A percentile compares a stretch with the other conserved stretches of the same genome.
phyloP scores from a whole-genome alignment of 2,113 vertebrate species.

The Daphoenositta chrysoptera region DNA sequence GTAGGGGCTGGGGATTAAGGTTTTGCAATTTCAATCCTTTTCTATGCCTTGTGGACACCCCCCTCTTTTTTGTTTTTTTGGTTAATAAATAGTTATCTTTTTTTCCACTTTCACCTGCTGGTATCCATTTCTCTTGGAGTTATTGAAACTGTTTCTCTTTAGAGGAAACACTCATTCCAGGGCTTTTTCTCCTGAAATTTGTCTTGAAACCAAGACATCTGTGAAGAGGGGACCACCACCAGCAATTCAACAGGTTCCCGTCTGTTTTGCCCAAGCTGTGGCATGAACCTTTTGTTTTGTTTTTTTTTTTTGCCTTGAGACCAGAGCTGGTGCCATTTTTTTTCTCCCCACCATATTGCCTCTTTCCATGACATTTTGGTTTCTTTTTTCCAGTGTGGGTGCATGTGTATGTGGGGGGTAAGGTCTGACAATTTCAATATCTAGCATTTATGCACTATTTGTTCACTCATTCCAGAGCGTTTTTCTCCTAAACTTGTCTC shows the following conservation, averaged over 20 bases:
- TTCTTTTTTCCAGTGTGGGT: background rate
- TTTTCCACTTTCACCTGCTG: background rate
- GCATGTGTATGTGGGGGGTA: background rate
- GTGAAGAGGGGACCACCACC: background rate
- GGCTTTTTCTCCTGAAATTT: background rate
- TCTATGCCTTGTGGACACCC: background rate
- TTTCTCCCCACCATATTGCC: background rate
- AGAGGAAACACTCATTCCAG: background rate
- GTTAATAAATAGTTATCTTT: background rate
- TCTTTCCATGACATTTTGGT: background rate
- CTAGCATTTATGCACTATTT: background rate
- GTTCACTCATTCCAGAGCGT: background rate
- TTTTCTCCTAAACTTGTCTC: background rate
- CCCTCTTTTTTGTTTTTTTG: background rate
- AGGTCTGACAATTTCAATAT: background rate
- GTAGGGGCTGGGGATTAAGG: background rate
- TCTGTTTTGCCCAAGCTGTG: background rate
- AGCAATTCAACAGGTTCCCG: background rate
- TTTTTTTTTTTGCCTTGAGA: background rate
- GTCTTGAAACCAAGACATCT: background rate
- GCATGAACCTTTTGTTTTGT: background rate
- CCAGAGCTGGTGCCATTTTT: rapidly evolving
- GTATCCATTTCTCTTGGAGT: background rate
- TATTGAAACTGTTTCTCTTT: background rate
- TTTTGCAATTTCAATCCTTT: background rate